These are phyloP conservation scores for Trachops cirrhosus DNA, from an alignment of 2,797 vertebrate species.

Conservation along the genomic window DNA sequence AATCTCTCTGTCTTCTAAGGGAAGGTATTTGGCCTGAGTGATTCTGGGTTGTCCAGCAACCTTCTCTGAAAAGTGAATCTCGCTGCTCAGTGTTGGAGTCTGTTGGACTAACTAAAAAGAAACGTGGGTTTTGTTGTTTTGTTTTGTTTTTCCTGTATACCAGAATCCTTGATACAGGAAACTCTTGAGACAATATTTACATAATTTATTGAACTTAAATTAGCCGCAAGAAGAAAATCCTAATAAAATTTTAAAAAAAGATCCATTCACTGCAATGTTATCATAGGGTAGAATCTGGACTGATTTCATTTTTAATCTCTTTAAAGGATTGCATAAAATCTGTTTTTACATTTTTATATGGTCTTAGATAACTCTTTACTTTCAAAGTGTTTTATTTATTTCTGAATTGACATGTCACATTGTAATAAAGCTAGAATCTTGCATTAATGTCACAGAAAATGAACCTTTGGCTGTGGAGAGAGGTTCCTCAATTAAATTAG, in stretches of 20 bases:
- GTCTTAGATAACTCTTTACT: neutral
- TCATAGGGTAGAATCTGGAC: neutral
- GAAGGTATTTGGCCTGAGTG: neutral
- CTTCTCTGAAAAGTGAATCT: neutral
- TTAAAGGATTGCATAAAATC: slow-evolving; percentile 55
- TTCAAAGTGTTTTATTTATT: neutral
- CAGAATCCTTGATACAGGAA: slow-evolving; percentile 46
- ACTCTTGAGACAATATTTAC: slow-evolving; percentile 43
- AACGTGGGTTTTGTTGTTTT: neutral
- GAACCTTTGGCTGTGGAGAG: neutral
- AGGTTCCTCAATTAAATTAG: neutral
- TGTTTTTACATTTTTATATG: slow-evolving; percentile 58
- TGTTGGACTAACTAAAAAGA: neutral
- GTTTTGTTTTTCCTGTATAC: neutral
- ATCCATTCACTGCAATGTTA: slow-evolving; percentile 56
- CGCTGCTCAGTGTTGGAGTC: neutral
- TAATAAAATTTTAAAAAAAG: slow-evolving; percentile 32
- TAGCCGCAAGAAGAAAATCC: slow-evolving; percentile 56
- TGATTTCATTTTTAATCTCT: slow-evolving; percentile 52
- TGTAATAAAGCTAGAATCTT: slow-evolving; percentile 13
- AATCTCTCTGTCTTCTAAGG: neutral
- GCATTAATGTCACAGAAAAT: neutral
- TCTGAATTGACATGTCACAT: neutral
- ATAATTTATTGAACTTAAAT: slow-evolving; percentile 60
- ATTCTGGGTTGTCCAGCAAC: neutral